Evolutionary conservation across 2,113 vertebrate species (phyloP), one percentile per base, ranked within the genome.

Genomic region (Bagarius yarrelli): DNA sequence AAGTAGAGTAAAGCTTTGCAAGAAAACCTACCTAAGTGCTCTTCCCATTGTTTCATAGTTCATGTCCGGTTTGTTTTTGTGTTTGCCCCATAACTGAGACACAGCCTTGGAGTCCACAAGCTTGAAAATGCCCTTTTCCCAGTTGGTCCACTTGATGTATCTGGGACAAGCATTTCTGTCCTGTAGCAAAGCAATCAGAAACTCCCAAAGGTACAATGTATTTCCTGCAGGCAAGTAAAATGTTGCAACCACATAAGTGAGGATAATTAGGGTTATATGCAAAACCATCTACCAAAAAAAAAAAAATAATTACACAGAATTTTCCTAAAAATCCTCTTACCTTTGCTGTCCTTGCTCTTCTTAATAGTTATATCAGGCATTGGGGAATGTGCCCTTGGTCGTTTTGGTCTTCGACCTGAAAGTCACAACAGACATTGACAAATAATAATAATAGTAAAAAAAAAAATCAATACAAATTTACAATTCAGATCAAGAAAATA

Each of bases 21-120:
- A 44, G 50, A 8, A 23, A 64, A 60, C 83, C 13, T 91, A 99
- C 97, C 97, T 96, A 89, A 99, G 96, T 76, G 97, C 97, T 93
- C 97, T 91, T 83, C 97, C 97, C 97, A 99, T 99, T 16, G 97
- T 99, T 91, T 99, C 97, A 73, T 99, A 99, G 89, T 98, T 99
- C 97, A 99, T 99, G 84, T 99, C 97, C 34, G 97, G 97, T 86
- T 99, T 98, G 91, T 99, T 99, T 91, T 99, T 99, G 91, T 99
- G 97, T 89, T 96, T 98, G 52, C 97, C 97, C 97, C 97, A 99
- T 74, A 99, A 90, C 78, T 89, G 93, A 69, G 97, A 97, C 50
- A 99, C 97, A 6, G 97, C 97, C 89, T 99, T 98, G 36, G 97
- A 99, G 91, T 99, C 97, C 19, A 99, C 97, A 85, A 99, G 87